A percentile compares a stretch with the other conserved stretches of the same genome.
phyloP scores from a whole-genome alignment of 2,888 invertebrate genomes.

The Teinopalpus imperialis region DNA sequence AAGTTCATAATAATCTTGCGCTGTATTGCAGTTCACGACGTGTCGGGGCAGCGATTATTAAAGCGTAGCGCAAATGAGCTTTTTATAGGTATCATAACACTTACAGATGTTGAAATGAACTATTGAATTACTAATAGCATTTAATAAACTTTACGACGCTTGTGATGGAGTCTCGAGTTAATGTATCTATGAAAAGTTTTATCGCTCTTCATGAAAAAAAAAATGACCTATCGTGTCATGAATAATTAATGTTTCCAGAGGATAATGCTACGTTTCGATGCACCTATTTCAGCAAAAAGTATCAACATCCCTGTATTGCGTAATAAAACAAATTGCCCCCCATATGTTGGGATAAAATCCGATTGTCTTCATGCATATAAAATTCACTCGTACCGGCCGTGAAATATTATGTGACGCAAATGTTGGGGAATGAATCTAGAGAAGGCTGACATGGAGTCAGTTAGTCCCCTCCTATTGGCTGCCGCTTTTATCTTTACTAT shows the following conservation, averaged over 20 bases:
- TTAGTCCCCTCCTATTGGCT: slow-evolving; percentile 56
- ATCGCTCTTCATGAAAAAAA: slow-evolving; percentile 14
- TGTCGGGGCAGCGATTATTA: slow-evolving; percentile 57
- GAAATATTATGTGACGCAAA: slow-evolving; percentile 69
- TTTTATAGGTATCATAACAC: slow-evolving; percentile 67
- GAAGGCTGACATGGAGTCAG: slow-evolving; percentile 53
- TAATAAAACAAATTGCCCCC: slow-evolving; percentile 40
- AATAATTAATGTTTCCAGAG: slow-evolving; percentile 16
- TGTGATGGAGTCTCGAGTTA: slow-evolving; percentile 43
- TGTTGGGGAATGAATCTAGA: slow-evolving; percentile 62
- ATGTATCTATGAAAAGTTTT: slow-evolving; percentile 46
- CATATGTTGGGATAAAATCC: slow-evolving; percentile 61
- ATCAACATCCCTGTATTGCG: slow-evolving; percentile 16
- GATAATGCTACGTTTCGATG: slow-evolving; percentile 12
- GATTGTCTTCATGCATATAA: slow-evolving; percentile 67
- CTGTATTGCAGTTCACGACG: slow-evolving; percentile 25
- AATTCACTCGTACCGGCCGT: slow-evolving; percentile 58
- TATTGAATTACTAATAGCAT: slow-evolving; percentile 68
- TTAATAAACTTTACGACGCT: slow-evolving; percentile 53
- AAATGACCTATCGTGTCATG: slow-evolving; percentile 3
- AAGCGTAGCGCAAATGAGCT: slow-evolving; percentile 59
- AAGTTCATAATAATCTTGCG: slow-evolving; percentile 25
- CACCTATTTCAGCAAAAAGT: slow-evolving; percentile 13
- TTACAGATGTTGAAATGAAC: slow-evolving; percentile 63
- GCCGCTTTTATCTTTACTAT: slow-evolving; percentile 70